Evolutionary conservation across 2,888 invertebrate species (phyloP), one percentile per base, ranked within the genome.

Genomic region (Teinopalpus imperialis): DNA sequence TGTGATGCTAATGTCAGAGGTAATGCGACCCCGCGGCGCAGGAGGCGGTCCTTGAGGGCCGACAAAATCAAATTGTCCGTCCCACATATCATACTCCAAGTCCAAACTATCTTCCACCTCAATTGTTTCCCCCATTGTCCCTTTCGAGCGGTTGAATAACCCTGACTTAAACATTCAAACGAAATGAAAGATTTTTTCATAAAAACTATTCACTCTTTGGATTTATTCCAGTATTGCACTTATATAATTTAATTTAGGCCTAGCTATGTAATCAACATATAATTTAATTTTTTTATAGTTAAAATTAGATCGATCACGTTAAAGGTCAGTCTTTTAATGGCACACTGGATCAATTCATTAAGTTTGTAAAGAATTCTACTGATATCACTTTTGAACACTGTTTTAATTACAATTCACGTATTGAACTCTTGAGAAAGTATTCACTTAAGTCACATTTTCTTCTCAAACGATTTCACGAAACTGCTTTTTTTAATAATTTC

Each of bases 51-150:
- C 85, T 60, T 89, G 89, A 5, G 91, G 90, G 29, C 95, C 95
- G 60, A 95, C 91, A 79, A 95, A 95, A 81, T 95, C 94, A 67
- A 96, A 96, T 83, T 95, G 95, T 48, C 95, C 95, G 74, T 95
- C 94, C 95, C 95, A 96, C 92, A 95, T 93, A 71, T 96, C 95
- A 77, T 94, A 95, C 77, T 94, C 95, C 78, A 95, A 89, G 68
- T 94, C 95, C 63, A 93, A 77, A 68, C 91, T 91, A 59, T 91
- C 91, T 66, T 82, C 90, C 51, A 81, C 81, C 41, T 89, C 90
- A 45, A 83, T 68, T 26, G 77, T 67, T 53, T 88, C 88, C 66
- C 78, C 80, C 86, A 88, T 87, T 57, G 75, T 62, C 63, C 74
- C 78, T 62, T 73, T 72, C 51, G 86, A 79, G 57, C 85, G 86